phyloP scores from a whole-genome alignment of 2,888 invertebrate genomes.

The Polia nebulosa region DNA sequence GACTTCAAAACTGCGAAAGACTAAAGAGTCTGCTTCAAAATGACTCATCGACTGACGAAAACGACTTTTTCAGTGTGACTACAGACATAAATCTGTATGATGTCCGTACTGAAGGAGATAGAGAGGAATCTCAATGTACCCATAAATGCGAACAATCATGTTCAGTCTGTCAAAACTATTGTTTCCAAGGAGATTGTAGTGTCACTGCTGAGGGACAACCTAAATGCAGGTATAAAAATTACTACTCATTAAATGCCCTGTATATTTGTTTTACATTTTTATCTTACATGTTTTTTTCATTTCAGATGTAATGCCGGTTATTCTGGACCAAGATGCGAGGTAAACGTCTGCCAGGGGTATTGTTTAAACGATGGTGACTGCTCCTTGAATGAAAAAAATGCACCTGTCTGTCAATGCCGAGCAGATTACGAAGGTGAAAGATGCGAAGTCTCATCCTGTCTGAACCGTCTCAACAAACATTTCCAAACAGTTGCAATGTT shows the following conservation, averaged over 20 bases:
- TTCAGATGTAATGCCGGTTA: not conserved
- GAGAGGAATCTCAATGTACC: not conserved
- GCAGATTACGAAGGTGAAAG: not conserved
- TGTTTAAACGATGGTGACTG: not conserved
- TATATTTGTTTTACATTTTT: not conserved
- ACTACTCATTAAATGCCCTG: not conserved
- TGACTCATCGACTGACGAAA: too few relatives aligned
- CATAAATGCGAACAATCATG: not conserved
- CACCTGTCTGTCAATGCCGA: not conserved
- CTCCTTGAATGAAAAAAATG: not conserved
- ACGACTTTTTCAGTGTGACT: not conserved
- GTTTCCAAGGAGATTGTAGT: not conserved
- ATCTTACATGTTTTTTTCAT: not conserved
- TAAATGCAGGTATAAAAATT: not conserved
- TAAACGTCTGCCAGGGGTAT: not conserved
- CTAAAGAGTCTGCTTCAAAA: too few relatives aligned
- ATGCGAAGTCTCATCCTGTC: not conserved
- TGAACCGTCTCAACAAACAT: slow-evolving; percentile 8
- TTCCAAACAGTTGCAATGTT: slow-evolving; percentile 1
- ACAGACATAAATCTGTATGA: not conserved
- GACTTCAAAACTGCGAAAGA: not conserved
- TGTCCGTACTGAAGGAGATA: not conserved
- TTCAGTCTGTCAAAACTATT: not conserved
- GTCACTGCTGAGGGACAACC: slow-evolving; percentile 3
- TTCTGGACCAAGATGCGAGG: slow-evolving; percentile 1